A percentile compares a stretch with the other conserved stretches of the same genome.
These are phyloP conservation scores for Sialis fuliginosa DNA, from an alignment of 2,888 invertebrate genomes.

Conservation along the genomic window DNA sequence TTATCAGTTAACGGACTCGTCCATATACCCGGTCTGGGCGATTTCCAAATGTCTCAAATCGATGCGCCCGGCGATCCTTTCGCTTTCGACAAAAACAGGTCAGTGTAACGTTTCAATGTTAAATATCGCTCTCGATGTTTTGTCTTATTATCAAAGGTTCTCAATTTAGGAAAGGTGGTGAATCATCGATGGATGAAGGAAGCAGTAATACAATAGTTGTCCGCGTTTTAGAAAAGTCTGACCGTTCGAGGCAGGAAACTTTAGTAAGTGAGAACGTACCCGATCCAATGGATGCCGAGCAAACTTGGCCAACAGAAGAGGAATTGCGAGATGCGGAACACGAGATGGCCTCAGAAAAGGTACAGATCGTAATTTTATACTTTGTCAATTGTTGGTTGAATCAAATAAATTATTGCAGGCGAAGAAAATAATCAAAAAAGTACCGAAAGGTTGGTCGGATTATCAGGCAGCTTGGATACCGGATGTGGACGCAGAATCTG, in stretches of 20 bases:
- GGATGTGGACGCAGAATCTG: slow-evolving; percentile 37
- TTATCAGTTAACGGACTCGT: slow-evolving; percentile 77
- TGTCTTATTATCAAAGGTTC: slow-evolving; percentile 9
- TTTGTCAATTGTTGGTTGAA: not conserved
- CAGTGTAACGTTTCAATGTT: slow-evolving; percentile 9
- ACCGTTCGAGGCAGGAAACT: slow-evolving; percentile 52
- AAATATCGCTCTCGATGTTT: not conserved
- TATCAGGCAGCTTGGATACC: slow-evolving; percentile 94
- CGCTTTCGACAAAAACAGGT: slow-evolving; percentile 35
- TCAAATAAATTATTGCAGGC: slow-evolving; percentile 18
- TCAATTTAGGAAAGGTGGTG: slow-evolving; percentile 22
- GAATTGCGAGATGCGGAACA: slow-evolving; percentile 59
- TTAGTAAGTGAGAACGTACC: slow-evolving; percentile 64
- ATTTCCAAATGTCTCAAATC: slow-evolving; percentile 79
- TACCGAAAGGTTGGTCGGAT: slow-evolving; percentile 91
- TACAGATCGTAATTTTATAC: slow-evolving; percentile 3
- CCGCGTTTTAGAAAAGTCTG: slow-evolving; percentile 36
- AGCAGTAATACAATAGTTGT: slow-evolving; percentile 20
- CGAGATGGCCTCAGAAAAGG: slow-evolving; percentile 23
- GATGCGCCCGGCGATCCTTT: slow-evolving; percentile 53
- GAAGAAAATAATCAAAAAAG: slow-evolving; percentile 53
- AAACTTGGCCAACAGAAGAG: slow-evolving; percentile 92
- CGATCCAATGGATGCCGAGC: slow-evolving; percentile 88
- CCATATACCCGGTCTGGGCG: slow-evolving; percentile 83
- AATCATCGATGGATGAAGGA: slow-evolving; percentile 27